Percentiles rank a stretch among this genome's conserved stretches.
phyloP scores from a whole-genome alignment of 2,113 vertebrate genomes.

The Rhabdornis inornatus region DNA sequence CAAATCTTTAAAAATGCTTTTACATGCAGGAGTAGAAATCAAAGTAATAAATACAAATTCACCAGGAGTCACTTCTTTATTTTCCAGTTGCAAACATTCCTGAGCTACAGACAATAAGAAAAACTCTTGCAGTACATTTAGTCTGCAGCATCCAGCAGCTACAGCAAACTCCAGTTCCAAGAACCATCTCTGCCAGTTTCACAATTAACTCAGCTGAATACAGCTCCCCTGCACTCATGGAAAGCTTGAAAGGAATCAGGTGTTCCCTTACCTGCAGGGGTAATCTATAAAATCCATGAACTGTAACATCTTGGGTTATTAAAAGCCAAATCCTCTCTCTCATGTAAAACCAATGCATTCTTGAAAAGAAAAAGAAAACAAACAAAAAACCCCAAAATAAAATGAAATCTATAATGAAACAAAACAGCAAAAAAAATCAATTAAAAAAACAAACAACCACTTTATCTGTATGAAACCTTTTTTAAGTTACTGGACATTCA shows the following conservation, averaged over 20 bases:
- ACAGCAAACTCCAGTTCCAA: not conserved
- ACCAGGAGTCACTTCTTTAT: not conserved
- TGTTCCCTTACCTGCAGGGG: not conserved
- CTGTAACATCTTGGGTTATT: not conserved
- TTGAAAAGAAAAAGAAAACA: not conserved
- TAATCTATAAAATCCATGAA: not conserved
- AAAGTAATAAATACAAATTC: not conserved
- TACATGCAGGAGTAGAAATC: not conserved
- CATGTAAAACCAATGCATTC: not conserved
- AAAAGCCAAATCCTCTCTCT: not conserved
- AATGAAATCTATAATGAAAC: not conserved
- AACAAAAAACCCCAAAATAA: not conserved
- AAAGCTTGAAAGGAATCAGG: not conserved
- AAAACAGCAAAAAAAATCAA: not conserved
- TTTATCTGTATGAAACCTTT: not conserved
- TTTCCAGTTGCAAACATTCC: not conserved
- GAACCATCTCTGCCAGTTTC: not conserved
- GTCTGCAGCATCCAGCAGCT: not conserved
- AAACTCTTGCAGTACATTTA: not conserved
- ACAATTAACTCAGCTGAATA: not conserved
- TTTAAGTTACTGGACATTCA: not conserved
- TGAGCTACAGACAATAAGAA: not conserved
- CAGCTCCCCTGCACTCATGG: not conserved
- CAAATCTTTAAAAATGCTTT: not conserved
- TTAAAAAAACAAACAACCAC: not conserved